Base-by-base conservation (phyloP, 2,888 invertebrate species). In the Branchellion lobata region DNA sequence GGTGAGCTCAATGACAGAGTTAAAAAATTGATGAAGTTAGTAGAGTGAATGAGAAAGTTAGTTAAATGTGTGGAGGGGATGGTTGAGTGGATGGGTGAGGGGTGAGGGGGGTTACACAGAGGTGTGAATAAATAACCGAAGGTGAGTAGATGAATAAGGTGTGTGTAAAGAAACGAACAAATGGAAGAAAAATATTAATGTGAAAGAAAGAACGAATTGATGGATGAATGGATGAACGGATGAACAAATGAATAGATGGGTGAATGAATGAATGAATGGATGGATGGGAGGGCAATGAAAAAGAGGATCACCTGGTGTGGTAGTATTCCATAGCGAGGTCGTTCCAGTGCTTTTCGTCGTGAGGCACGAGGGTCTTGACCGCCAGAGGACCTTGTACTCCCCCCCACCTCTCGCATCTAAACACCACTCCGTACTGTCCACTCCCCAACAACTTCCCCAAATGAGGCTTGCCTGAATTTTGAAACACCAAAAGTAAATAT, bases 281-380 rank as follows among this genome's bases (percentile, higher is more conserved):
- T 65, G 29, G 40, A 40, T 40, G 40, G 40, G 14, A n/a, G n/a
- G n/a, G n/a, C n/a, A n/a, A n/a, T n/a, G n/a, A n/a, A n/a, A n/a
- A n/a, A n/a, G n/a, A n/a, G 5, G 40, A 57, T 40, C 85, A 92
- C 93, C 92, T 91, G 74, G 94, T 94, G 85, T 94, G 94, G 87
- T 93, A 94, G 89, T 94, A 94, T 88, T 95, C 94, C 92, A 94
- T 92, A 0, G 94, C 94, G 0, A 95, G 89, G 85, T 95, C 94
- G 85, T 93, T 92, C 92, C 94, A 94, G 86, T 94, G 94, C 81
- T 93, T 90, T 84, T 94, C 94, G 86, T 95, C 94, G 0, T 93
- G 93, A 0, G 94, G 94, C 69, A 94, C 91, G 75, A 95, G 93
- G 0, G 94, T 93, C 89, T 95, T 95, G 75, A 94, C 91, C 8